Evolutionary conservation across 30 jellyfish, hydroid and myxozoan species (phyloP).

Genomic region (Morbakka virulenta): DNA sequence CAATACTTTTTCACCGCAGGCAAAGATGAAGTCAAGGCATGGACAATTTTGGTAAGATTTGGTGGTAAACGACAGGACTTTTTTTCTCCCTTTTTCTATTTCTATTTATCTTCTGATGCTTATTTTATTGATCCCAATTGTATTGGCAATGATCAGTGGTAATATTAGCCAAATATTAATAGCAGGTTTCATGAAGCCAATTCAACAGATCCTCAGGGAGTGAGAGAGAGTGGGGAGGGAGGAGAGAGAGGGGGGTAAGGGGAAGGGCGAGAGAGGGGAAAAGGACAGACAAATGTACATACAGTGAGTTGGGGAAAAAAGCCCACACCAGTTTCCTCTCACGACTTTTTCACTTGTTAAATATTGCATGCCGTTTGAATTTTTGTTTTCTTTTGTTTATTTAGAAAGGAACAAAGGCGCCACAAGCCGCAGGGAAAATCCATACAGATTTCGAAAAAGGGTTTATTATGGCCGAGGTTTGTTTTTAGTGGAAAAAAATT

Average conservation of each 20-base stretch:
- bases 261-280: too few species aligned
- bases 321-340: background rate
- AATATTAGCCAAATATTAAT: too few species aligned
- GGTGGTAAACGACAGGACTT: background rate
- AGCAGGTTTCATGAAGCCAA: too few species aligned
- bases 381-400: background rate
- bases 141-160: too few species aligned
- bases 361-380: background rate
- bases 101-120: too few species aligned
- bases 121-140: too few species aligned
- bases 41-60: conserved; percentile 88
- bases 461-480: conserved; percentile 96
- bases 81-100: too few species aligned
- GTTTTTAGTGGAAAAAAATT: background rate
- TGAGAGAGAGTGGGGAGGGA: too few species aligned
- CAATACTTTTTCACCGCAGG: conserved; percentile 98
- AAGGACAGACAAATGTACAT: too few species aligned
- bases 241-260: too few species aligned
- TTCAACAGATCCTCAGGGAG: too few species aligned
- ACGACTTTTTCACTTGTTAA: background rate
- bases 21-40: conserved; percentile 99
- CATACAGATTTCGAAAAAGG: conserved; percentile 99
- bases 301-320: too few species aligned
- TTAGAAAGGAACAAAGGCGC: conserved; percentile 96
- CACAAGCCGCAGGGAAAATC: conserved; percentile 99